Evolutionary conservation across 2,888 invertebrate species (phyloP).

Genomic region (Tiliacea aurago): DNA sequence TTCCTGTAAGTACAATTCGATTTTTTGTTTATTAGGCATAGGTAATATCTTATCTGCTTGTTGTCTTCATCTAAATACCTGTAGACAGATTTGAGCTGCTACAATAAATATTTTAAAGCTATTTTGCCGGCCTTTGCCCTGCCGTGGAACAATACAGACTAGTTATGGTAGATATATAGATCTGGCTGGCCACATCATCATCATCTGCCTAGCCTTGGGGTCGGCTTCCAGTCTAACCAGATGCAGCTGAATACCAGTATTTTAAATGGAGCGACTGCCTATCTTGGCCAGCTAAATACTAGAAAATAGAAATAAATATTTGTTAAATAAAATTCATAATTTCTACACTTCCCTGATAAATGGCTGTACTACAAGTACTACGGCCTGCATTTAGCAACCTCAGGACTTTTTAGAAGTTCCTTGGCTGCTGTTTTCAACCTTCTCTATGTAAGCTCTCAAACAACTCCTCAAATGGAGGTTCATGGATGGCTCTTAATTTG

Average conservation of each 20-base stretch:
- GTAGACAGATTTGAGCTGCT: background rate
- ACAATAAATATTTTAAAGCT: background rate
- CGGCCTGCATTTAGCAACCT: background rate
- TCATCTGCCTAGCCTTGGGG: too few relatives aligned
- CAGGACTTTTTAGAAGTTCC: background rate
- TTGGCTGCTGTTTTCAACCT: background rate
- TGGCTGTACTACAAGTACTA: background rate
- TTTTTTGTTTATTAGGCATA: background rate
- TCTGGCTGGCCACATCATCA: too few relatives aligned
- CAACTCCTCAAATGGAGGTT: too few relatives aligned
- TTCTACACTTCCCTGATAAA: background rate
- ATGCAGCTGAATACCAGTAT: too few relatives aligned
- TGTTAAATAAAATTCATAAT: background rate
- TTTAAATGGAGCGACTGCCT: too few relatives aligned
- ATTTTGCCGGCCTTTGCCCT: background rate
- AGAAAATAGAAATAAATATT: background rate
- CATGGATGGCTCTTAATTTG: too few relatives aligned
- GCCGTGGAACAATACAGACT: too few relatives aligned
- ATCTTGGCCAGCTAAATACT: background rate
- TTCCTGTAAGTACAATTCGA: slow-evolving; percentile 76
- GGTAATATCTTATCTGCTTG: background rate
- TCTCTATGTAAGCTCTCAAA: background rate
- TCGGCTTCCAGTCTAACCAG: too few relatives aligned
- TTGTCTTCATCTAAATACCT: background rate
- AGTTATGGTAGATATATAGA: too few relatives aligned